These are phyloP conservation scores for Drosophila pegasa DNA, from an alignment of 2,888 invertebrate species.

Conservation along the genomic window DNA sequence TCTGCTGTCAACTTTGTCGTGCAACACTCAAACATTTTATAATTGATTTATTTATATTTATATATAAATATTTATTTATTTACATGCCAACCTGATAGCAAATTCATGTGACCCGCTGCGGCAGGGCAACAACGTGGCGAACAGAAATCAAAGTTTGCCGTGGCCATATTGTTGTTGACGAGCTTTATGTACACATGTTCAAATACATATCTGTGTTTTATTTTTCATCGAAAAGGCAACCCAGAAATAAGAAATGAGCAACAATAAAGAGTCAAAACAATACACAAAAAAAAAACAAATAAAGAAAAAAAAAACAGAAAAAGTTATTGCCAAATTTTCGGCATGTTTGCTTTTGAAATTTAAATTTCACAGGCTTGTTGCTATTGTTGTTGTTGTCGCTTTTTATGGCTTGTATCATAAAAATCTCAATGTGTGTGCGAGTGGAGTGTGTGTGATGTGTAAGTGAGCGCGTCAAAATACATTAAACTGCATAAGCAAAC, in stretches of 20 bases:
- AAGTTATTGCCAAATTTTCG: constrained; percentile 78
- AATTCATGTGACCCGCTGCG: constrained; percentile 2
- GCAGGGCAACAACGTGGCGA: constrained; percentile 28
- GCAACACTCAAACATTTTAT: neutral
- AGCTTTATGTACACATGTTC: constrained; percentile 13
- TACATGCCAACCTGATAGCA: neutral
- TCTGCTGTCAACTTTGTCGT: neutral
- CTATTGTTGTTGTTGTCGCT: constrained; percentile 44
- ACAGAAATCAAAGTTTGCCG: constrained; percentile 23
- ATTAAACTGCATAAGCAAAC: constrained; percentile 66
- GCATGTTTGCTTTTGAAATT: constrained; percentile 81
- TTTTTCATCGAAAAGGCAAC: constrained; percentile 51
- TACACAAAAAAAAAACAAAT: constrained; percentile 21
- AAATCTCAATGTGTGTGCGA: constrained; percentile 46
- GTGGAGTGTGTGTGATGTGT: constrained; percentile 37
- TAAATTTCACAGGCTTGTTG: constrained; percentile 69
- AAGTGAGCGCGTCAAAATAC: constrained; percentile 63
- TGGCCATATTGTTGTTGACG: constrained; percentile 46
- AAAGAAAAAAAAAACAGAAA: constrained; percentile 31
- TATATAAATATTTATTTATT: neutral
- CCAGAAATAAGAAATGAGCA: constrained; percentile 53
- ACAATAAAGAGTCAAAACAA: constrained; percentile 45
- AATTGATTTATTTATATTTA: neutral
- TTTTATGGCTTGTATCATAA: constrained; percentile 71
- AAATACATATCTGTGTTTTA: constrained; percentile 6